Conservation (phyloP, 2,797 vertebrate species). For the Carcharodon carcharias region DNA sequence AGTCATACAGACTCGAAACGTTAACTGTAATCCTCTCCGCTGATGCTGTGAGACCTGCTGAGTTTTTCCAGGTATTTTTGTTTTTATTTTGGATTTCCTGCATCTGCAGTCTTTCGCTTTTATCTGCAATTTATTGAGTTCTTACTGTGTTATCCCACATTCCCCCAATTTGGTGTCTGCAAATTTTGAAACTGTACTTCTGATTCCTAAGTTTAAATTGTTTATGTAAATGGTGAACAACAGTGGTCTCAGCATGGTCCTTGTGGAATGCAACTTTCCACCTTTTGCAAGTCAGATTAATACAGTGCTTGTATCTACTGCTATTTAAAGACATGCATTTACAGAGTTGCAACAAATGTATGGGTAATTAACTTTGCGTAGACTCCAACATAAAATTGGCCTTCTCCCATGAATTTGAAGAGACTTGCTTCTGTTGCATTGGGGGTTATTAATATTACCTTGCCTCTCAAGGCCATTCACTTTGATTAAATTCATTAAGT, state of each 20-base stretch:
- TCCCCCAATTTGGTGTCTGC: not conserved
- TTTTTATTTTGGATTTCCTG: too few relatives aligned
- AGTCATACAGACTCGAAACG: too few relatives aligned
- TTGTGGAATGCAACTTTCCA: not conserved
- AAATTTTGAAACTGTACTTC: not conserved
- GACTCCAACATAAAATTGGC: not conserved
- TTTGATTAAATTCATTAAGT: conserved; percentile 4
- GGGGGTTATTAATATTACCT: not conserved
- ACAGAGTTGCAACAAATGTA: not conserved
- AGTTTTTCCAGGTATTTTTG: too few relatives aligned
- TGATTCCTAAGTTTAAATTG: not conserved
- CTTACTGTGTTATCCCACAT: not conserved
- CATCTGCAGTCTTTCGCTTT: too few relatives aligned
- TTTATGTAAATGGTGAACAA: not conserved
- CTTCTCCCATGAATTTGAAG: not conserved
- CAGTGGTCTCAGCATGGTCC: not conserved
- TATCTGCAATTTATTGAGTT: not conserved
- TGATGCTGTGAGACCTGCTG: too few relatives aligned
- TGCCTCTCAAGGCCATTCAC: not conserved
- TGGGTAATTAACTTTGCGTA: not conserved
- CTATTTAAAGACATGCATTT: not conserved
- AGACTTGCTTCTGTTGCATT: not conserved
- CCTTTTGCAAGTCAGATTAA: not conserved
- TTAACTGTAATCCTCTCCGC: too few relatives aligned
- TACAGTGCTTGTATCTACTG: not conserved